Percentiles rank a stretch among this genome's conserved stretches.
Evolutionary conservation across 2,888 invertebrate species (phyloP).

Genomic region (Eupithecia exiguata): DNA sequence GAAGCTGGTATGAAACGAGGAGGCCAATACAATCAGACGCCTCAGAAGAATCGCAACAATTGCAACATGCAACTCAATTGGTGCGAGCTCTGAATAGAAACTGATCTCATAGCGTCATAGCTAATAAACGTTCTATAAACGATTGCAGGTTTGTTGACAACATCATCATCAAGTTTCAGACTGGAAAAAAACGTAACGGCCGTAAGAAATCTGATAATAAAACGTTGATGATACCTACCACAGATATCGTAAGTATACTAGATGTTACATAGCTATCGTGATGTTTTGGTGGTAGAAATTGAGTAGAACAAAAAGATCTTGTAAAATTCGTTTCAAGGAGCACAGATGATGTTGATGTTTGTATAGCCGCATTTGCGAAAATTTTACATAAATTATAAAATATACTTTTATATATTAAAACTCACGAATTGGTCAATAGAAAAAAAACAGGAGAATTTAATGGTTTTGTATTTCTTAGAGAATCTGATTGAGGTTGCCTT

Average conservation of each 20-base stretch:
- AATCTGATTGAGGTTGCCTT: not conserved
- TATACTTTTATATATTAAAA: no score
- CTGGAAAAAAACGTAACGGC: not conserved
- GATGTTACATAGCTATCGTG: not conserved
- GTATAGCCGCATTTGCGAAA: not conserved
- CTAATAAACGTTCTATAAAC: not conserved
- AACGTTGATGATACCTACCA: not conserved
- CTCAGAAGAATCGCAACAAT: constrained; percentile 32
- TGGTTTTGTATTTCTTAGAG: not conserved
- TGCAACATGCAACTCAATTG: constrained; percentile 35
- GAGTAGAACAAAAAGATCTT: not conserved
- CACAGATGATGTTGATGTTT: not conserved
- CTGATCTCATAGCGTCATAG: constrained; percentile 32
- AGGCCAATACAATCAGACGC: constrained; percentile 43
- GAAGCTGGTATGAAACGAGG: constrained; percentile 12
- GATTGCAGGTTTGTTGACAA: not conserved
- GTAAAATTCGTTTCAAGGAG: not conserved
- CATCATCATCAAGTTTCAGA: not conserved
- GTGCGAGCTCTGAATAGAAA: constrained; percentile 36
- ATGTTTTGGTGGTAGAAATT: not conserved
- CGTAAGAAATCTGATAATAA: not conserved
- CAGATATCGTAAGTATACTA: not conserved
- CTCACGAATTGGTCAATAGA: not conserved
- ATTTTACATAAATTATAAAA: not conserved
- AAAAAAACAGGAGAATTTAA: not conserved